Evolutionary conservation across 2,797 vertebrate genomes (phyloP), one percentile per base, ranked within the genome.

Genomic region (Molossus molossus): DNA sequence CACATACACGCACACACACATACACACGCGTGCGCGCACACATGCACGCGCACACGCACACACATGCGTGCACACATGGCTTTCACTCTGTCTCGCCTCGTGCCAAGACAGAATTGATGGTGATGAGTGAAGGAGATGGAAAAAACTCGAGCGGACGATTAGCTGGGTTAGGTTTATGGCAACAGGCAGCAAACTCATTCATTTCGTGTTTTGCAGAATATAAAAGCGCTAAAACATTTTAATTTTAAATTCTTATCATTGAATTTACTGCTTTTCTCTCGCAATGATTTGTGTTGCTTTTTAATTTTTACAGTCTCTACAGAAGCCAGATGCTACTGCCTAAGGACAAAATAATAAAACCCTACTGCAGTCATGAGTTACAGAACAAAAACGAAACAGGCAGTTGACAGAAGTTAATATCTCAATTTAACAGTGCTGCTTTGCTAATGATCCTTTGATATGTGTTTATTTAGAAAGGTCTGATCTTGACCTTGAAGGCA

Each of bases 401-500:
- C 83, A 96, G 98, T 98, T 98, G 98, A 98, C 98, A 98, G 98
- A 98, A 98, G 98, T 98, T 98, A 98, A 98, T 98, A 98, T 99
- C 98, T 98, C 98, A 98, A 99, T 99, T 98, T 99, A 99, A 98
- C 98, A 98, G 98, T 98, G 98, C 98, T 98, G 98, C 98, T 98
- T 98, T 94, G 96, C 98, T 98, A 98, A 99, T 98, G 98, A 99
- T 98, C 98, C 98, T 98, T 98, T 98, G 98, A 98, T 98, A 99
- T 98, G 98, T 98, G 99, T 98, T 98, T 99, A 98, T 99, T 99
- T 98, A 98, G 98, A 98, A 98, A 98, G 98, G 98, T 98, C 98
- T 99, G 98, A 98, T 98, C 98, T 99, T 99, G 99, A 99, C 99
- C 99, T 99, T 99, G 99, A 99, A 99, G 98, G 98, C 98, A 98